These are phyloP conservation scores for Dicyrtoma fusca DNA, from an alignment of 2,888 invertebrate genomes.

Conservation along the genomic window DNA sequence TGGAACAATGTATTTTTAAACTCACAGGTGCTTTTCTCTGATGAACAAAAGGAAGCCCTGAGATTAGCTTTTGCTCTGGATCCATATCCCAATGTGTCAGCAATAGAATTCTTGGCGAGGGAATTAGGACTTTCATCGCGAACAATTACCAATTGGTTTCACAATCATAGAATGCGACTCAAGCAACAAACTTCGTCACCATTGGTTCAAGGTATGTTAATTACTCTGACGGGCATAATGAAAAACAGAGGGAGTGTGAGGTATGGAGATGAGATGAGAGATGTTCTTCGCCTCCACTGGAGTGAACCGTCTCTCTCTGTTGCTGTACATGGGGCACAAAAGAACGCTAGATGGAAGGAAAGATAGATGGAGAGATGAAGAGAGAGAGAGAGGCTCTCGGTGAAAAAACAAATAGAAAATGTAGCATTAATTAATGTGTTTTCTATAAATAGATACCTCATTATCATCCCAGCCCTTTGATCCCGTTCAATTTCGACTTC, in stretches of 20 bases:
- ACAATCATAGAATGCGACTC: slow-evolving; percentile 97
- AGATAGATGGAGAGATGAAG: slow-evolving; percentile 14
- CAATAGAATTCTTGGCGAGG: slow-evolving; percentile 91
- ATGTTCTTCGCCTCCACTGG: no score
- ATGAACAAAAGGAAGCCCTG: slow-evolving; percentile 96
- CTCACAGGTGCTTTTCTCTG: slow-evolving; percentile 82
- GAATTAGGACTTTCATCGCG: slow-evolving; percentile 89
- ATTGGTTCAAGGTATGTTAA: slow-evolving; percentile 53
- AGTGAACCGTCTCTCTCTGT: background rate
- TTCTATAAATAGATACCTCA: slow-evolving; percentile 49
- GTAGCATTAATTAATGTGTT: slow-evolving; percentile 35
- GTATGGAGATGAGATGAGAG: background rate
- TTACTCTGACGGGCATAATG: slow-evolving; percentile 24
- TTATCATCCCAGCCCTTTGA: slow-evolving; percentile 67
- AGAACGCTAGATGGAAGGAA: slow-evolving; percentile 2
- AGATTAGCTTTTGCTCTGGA: slow-evolving; percentile 92
- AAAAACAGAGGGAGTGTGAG: slow-evolving; percentile 17
- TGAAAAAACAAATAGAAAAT: slow-evolving; percentile 14
- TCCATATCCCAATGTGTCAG: slow-evolving; percentile 95
- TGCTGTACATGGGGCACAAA: no score
- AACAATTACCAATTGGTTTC: slow-evolving; percentile 99
- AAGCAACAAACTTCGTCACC: slow-evolving; percentile 71
- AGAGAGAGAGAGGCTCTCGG: slow-evolving; percentile 16
- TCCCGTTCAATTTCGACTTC: slow-evolving; percentile 85
- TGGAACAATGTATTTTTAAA: slow-evolving; percentile 42